phyloP scores from a whole-genome alignment of 1,140 invertebrate species.

The Ceratoteleas bidentatus region DNA sequence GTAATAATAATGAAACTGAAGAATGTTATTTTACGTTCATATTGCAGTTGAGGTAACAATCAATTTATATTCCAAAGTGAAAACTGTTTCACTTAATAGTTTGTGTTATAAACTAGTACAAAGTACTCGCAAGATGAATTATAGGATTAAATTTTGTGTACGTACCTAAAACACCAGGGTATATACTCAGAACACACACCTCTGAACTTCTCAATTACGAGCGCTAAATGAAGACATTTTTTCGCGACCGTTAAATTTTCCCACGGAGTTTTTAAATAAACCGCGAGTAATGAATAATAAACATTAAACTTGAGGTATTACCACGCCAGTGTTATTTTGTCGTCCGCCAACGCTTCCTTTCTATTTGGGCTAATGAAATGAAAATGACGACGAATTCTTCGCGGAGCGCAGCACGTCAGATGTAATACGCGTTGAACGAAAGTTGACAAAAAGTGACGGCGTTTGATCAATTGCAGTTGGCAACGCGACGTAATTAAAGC shows the following conservation, averaged over 20 bases:
- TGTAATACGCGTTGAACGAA: constrained; percentile 1
- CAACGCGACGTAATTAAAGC: too few species aligned
- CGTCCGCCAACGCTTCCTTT: background rate
- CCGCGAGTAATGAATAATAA: constrained; percentile 13
- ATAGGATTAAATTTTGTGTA: too few species aligned
- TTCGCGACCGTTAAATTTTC: background rate
- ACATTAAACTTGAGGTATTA: constrained; percentile 10
- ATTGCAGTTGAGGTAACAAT: too few species aligned
- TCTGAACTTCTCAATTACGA: too few species aligned
- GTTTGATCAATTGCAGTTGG: background rate
- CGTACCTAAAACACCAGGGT: too few species aligned
- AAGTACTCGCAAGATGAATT: too few species aligned
- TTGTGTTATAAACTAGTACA: too few species aligned
- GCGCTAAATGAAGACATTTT: background rate
- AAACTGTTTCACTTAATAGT: too few species aligned
- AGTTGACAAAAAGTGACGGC: constrained; percentile 11
- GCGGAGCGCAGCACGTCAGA: background rate
- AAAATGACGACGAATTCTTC: constrained; percentile 9
- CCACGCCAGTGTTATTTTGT: constrained; percentile 1
- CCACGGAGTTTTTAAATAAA: background rate
- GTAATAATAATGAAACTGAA: too few species aligned
- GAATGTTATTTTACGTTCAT: too few species aligned
- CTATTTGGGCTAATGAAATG: constrained; percentile 12
- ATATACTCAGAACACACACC: too few species aligned
- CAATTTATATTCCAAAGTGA: too few species aligned